A percentile compares a stretch with the other conserved stretches of the same genome.
These are phyloP conservation scores for Tanaodytes sp. DNA, from an alignment of 2,888 invertebrate species.

Conservation along the genomic window DNA sequence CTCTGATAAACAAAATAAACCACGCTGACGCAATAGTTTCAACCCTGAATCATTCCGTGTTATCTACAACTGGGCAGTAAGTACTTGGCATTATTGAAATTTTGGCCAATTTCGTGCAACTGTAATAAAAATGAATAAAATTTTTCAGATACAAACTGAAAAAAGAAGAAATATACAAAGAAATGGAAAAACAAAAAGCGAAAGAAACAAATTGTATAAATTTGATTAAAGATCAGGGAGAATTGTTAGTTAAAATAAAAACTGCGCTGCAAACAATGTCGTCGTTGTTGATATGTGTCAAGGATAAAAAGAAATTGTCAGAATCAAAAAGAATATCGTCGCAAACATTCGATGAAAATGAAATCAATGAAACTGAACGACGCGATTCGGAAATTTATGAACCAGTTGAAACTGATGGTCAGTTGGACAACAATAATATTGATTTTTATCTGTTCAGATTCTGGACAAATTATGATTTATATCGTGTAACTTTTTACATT, in stretches of 20 bases:
- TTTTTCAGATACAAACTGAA: slow-evolving; percentile 74
- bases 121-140: no score
- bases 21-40: slow-evolving; percentile 75
- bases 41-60: slow-evolving; percentile 73
- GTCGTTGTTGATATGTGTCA: slow-evolving; percentile 73
- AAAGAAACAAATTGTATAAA: slow-evolving; percentile 71
- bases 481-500: no score
- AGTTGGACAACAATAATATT: neutral
- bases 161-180: slow-evolving; percentile 73
- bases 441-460: no score
- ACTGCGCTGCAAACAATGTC: slow-evolving; percentile 77
- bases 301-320: slow-evolving; percentile 7
- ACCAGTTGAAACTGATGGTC: slow-evolving; percentile 57
- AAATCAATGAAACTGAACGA: slow-evolving; percentile 28
- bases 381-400: neutral
- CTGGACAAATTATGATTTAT: no score
- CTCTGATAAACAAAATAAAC: slow-evolving; percentile 74
- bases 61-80: slow-evolving; percentile 65
- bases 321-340: slow-evolving; percentile 24
- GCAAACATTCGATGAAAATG: slow-evolving; percentile 2
- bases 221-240: slow-evolving; percentile 74
- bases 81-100: no score
- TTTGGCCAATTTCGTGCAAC: no score
- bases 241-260: slow-evolving; percentile 76
- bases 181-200: slow-evolving; percentile 73